Conservation (phyloP, 2,888 invertebrate genomes). For the Acanthosepion esculentum region DNA sequence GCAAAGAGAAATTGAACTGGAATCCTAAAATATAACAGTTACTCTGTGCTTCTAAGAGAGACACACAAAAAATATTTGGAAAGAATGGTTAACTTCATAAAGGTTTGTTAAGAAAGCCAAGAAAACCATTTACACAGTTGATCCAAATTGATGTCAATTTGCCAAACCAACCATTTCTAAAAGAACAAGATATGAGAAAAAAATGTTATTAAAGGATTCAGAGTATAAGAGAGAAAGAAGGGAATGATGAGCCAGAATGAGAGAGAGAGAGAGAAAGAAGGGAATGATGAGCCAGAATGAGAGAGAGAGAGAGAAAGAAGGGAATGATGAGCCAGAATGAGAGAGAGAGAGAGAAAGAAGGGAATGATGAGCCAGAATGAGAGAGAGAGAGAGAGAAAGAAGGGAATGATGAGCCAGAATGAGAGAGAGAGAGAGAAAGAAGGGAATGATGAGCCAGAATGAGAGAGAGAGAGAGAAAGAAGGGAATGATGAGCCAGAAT, state of each 20-base stretch:
- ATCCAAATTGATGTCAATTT: slow-evolving; percentile 8
- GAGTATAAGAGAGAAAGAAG: too few relatives aligned
- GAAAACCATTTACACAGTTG: neutral
- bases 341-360: neutral
- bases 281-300: neutral
- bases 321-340: neutral
- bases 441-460: too few relatives aligned
- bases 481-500: too few relatives aligned
- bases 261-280: too few relatives aligned
- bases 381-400: neutral
- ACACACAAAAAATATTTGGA: neutral
- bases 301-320: neutral
- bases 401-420: too few relatives aligned
- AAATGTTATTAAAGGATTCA: too few relatives aligned
- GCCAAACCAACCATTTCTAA: slow-evolving; percentile 6
- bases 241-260: too few relatives aligned
- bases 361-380: neutral
- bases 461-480: too few relatives aligned
- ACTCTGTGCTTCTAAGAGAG: neutral
- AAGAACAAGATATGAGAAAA: neutral
- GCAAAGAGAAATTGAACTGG: neutral
- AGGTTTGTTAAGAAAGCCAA: neutral
- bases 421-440: neutral
- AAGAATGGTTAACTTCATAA: slow-evolving; percentile 18
- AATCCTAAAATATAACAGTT: neutral